A percentile compares a stretch with the other conserved stretches of the same genome.
phyloP scores from a whole-genome alignment of 1,140 invertebrate species.

The Drosophila gunungcola region DNA sequence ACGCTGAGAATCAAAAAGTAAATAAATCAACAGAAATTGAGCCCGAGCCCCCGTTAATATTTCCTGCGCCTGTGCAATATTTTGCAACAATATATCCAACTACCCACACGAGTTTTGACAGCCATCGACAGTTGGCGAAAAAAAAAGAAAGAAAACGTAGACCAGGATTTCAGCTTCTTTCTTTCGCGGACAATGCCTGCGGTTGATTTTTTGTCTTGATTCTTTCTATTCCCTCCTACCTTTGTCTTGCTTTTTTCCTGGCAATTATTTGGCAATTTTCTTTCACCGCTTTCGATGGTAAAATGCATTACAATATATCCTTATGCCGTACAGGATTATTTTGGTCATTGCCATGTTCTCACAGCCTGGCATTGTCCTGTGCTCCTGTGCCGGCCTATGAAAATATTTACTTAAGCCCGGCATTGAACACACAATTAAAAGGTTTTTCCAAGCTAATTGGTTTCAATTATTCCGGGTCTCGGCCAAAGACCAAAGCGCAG shows the following conservation, averaged over 20 bases:
- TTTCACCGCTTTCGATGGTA: slow-evolving; percentile 48
- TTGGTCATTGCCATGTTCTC: slow-evolving; percentile 82
- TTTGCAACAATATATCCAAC: slow-evolving; percentile 45
- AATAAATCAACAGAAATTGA: slow-evolving; percentile 63
- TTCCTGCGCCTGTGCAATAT: slow-evolving; percentile 67
- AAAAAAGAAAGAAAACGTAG: slow-evolving; percentile 2
- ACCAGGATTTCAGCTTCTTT: slow-evolving; percentile 42
- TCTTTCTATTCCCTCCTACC: slow-evolving; percentile 30
- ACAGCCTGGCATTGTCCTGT: slow-evolving; percentile 54
- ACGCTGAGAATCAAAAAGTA: slow-evolving; percentile 72
- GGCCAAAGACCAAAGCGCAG: slow-evolving; percentile 59
- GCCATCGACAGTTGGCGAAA: slow-evolving; percentile 52
- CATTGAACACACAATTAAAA: slow-evolving; percentile 76
- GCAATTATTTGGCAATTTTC: slow-evolving; percentile 80
- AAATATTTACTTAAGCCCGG: slow-evolving; percentile 75
- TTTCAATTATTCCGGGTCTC: slow-evolving; percentile 79
- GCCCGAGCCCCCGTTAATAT: slow-evolving; percentile 54
- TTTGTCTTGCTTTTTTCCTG: slow-evolving; percentile 40
- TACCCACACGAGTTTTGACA: slow-evolving; percentile 71
- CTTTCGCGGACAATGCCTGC: slow-evolving; percentile 53
- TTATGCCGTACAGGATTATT: slow-evolving; percentile 60
- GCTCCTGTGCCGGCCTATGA: slow-evolving; percentile 46
- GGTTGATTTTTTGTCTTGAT: slow-evolving; percentile 77
- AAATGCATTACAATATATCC: slow-evolving; percentile 51
- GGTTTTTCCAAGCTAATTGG: slow-evolving; percentile 83